These are phyloP conservation scores for Drosophila paulistorum DNA, from an alignment of 1,140 invertebrate genomes.

Conservation along the genomic window DNA sequence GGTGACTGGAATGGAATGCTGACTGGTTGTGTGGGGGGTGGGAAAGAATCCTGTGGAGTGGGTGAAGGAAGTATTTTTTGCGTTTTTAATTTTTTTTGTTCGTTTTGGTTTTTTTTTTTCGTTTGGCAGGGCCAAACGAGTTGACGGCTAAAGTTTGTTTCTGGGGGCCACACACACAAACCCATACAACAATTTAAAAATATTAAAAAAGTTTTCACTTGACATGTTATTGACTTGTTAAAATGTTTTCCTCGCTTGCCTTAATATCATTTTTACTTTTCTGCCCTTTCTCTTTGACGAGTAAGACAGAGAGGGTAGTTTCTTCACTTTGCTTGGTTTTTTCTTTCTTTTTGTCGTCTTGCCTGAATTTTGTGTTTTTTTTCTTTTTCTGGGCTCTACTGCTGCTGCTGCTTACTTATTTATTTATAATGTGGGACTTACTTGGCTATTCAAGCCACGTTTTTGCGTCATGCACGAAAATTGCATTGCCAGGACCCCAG, in stretches of 20 bases:
- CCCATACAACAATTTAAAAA: constrained; percentile 66
- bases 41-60: neutral
- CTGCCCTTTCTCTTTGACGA: constrained; percentile 18
- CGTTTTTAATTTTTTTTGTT: neutral
- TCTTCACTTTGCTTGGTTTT: constrained; percentile 26
- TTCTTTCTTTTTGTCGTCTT: constrained; percentile 30
- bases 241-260: constrained; percentile 72
- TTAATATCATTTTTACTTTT: constrained; percentile 63
- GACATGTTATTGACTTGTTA: constrained; percentile 82
- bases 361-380: constrained; percentile 22
- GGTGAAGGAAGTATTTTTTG: constrained; percentile 2
- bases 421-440: constrained; percentile 80
- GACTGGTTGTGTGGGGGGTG: too few relatives aligned
- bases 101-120: neutral
- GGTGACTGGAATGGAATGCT: neutral
- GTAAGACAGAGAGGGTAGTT: constrained; percentile 40
- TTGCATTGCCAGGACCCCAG: constrained; percentile 60
- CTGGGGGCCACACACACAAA: constrained; percentile 12
- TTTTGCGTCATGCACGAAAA: constrained; percentile 78
- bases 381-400: constrained; percentile 21
- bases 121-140: constrained; percentile 32
- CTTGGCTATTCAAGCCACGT: constrained; percentile 76
- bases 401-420: constrained; percentile 60
- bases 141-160: constrained; percentile 40
- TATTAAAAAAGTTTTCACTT: constrained; percentile 81